Percentiles rank a stretch among this genome's conserved stretches.
Evolutionary conservation across 2,797 vertebrate species (phyloP).

Genomic region (Taenioides sp.): DNA sequence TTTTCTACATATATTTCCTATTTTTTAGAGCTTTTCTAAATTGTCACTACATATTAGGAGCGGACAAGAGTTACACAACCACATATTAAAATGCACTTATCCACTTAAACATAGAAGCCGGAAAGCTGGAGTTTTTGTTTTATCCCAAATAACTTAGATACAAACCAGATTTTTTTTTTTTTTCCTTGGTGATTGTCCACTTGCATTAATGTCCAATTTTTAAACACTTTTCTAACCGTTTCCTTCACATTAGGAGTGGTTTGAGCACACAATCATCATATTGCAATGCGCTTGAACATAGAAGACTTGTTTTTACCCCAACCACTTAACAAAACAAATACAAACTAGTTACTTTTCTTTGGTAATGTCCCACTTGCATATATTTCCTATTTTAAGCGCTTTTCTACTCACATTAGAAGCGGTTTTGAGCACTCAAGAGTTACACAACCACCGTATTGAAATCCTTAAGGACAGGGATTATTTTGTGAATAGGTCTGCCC

Average conservation of each 20-base stretch:
- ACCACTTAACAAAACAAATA: background rate
- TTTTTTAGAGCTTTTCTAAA: slow-evolving; percentile 6
- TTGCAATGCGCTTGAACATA: background rate
- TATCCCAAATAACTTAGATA: too few relatives aligned
- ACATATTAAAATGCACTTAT: background rate
- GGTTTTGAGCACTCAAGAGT: slow-evolving; percentile 22
- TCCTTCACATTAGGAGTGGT: background rate
- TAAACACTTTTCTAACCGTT: too few relatives aligned
- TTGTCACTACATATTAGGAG: background rate
- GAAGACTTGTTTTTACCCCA: background rate
- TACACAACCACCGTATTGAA: slow-evolving; percentile 38
- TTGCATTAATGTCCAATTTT: too few relatives aligned
- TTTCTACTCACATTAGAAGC: slow-evolving; percentile 32
- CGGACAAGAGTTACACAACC: too few relatives aligned
- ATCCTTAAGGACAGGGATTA: slow-evolving; percentile 54
- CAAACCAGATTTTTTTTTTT: too few relatives aligned
- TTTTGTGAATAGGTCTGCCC: slow-evolving; percentile 47
- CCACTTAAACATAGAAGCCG: background rate
- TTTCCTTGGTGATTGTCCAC: too few relatives aligned
- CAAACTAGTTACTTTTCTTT: slow-evolving; percentile 18
- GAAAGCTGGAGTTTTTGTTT: too few relatives aligned
- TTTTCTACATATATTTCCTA: slow-evolving; percentile 5
- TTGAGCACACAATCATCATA: too few relatives aligned
- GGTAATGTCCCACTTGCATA: slow-evolving; percentile 58
- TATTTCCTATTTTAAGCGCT: slow-evolving; percentile 53